Base-by-base conservation (phyloP, 2,888 invertebrate genomes). In the Xanthorhoe spadicearia region DNA sequence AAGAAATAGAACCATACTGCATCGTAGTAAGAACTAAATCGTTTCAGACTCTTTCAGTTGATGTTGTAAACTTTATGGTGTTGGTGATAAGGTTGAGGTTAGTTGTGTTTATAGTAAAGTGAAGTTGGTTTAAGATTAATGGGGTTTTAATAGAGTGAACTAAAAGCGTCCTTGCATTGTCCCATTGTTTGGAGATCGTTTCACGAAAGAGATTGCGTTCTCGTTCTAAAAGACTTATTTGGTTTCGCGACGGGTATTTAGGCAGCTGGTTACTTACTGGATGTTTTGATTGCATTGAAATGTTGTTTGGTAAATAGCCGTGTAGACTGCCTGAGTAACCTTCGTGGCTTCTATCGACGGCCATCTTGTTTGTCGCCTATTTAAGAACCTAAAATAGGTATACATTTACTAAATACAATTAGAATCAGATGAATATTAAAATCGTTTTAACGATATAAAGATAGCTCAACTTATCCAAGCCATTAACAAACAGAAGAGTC, bases 161-260 rank as follows among this genome's bases (percentile, higher is more conserved):
- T 83, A 88, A 88, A 88, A 83, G 84, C 89, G 90, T 89, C 92
- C 92, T 91, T 92, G 89, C 86, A 81, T 90, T 91, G 91, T 91
- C 78, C 88, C 75, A 89, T 92, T 91, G 90, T 81, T 80, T 74
- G 73, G 75, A 79, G 83, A 84, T 79, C 80, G 80, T 80, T 77
- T 80, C 80, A 85, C 86, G 84, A 88, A 79, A 86, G 84, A 80
- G 85, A 88, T 86, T 87, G 87, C 85, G 80, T 85, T 84, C 72
- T 74, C 72, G 75, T 81, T 83, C 83, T 81, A 74, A 76, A 78
- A 80, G 77, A 82, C 81, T 80, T 79, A 80, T 80, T 80, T 77
- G 75, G 73, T 77, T 78, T 77, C 77, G 74, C 69, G 77, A 79
- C 76, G 71, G 67, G 69, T 75, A 72, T 77, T 76, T 54, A 54